Evolutionary conservation across 2,888 invertebrate species (phyloP), one percentile per base, ranked within the genome.

Genomic region (Drosophila prolongata): DNA sequence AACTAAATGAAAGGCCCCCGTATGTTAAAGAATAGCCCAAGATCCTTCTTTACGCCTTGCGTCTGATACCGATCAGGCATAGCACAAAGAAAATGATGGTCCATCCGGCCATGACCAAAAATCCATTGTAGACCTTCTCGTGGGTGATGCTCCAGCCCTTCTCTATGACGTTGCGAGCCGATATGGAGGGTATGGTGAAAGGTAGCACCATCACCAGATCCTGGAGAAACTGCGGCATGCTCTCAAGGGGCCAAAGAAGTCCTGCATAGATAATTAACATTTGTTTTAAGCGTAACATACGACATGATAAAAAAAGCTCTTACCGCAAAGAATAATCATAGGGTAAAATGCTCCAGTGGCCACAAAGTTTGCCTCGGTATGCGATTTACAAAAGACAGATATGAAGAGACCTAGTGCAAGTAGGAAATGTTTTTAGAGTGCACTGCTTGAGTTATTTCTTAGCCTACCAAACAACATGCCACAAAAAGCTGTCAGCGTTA

Each of bases 321-420:
- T 19, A 97, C 98, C 98, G 90, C 97, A 96, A 6, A 97, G 93
- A 73, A 98, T 93, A 75, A 98, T 95, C 94, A 97, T 95, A 0
- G 98, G 98, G 90, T 98, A 98, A 90, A 98, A 98, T 75, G 96
- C 96, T 13, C 98, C 98, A 0, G 97, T 95, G 0, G 97, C 95
- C 11, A 96, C 94, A 90, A 97, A 97, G 93, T 97, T 97, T 0
- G 97, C 96, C 84, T 96, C 94, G 0, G 95, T 95, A 80, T 97
- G 97, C 35, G 96, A 95, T 24, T 94, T 94, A 87, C 96, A 96
- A 77, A 96, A 93, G 0, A 97, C 95, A 0, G 98, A 97, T 54
- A 98, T 95, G 42, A 97, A 94, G 89, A 98, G 95, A 42, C 98
- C 97, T 91, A n/a, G 1, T 11, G 10, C 1, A 1, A 1, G 3